A percentile compares a stretch with the other conserved stretches of the same genome.
Evolutionary conservation across 2,888 invertebrate species (phyloP).

Genomic region (Lochmaea crataegi): DNA sequence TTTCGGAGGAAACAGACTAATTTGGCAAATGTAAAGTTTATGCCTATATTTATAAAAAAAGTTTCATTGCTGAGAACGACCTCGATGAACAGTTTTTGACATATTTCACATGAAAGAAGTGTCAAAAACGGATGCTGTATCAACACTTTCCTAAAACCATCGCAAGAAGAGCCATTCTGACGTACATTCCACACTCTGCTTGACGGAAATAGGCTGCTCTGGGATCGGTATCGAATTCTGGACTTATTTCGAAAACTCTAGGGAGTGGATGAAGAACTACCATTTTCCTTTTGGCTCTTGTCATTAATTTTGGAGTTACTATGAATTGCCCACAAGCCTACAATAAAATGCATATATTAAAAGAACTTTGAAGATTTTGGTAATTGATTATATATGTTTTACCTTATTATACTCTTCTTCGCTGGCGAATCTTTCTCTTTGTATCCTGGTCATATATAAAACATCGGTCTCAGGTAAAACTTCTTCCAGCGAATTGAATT

Average conservation of each 20-base stretch:
- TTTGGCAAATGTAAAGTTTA: too few species aligned
- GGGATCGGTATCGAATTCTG: slow-evolving; percentile 95
- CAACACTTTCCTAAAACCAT: slow-evolving; percentile 80
- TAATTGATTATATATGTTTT: background rate
- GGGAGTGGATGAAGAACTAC: slow-evolving; percentile 98
- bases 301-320: slow-evolving; percentile 96
- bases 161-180: slow-evolving; percentile 96
- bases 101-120: too few species aligned
- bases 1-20: too few species aligned
- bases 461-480: slow-evolving; percentile 95
- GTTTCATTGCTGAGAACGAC: too few species aligned
- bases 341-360: too few species aligned
- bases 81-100: too few species aligned
- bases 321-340: slow-evolving; percentile 89
- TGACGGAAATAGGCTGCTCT: slow-evolving; percentile 98
- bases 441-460: slow-evolving; percentile 98
- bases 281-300: slow-evolving; percentile 91
- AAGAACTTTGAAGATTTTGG: too few species aligned
- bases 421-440: slow-evolving; percentile 88
- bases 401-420: slow-evolving; percentile 90
- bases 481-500: slow-evolving; percentile 80
- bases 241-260: slow-evolving; percentile 92
- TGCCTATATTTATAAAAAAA: too few species aligned
- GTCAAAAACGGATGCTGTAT: slow-evolving; percentile 36
- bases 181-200: slow-evolving; percentile 97